Conservation (phyloP, 2,113 vertebrate species). For the Scophthalmus maximus region DNA sequence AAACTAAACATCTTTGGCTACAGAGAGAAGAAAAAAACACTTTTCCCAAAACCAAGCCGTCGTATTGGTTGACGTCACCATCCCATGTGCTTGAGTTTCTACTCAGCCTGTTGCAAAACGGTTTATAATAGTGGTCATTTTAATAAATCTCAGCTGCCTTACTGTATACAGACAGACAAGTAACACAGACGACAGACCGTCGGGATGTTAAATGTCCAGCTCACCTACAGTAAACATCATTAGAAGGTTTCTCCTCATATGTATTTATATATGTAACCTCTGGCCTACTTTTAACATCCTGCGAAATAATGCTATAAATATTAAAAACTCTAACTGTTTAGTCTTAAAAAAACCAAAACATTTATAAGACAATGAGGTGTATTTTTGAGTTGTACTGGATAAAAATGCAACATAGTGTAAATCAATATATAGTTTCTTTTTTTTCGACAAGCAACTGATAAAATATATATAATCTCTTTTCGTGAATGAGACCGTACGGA, state of each 20-base stretch:
- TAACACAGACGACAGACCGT: background rate
- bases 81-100: slow-evolving; percentile 1
- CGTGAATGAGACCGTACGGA: background rate
- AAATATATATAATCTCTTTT: slow-evolving; percentile 44
- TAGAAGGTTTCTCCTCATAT: slow-evolving; percentile 6
- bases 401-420: slow-evolving; percentile 36
- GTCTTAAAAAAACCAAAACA: slow-evolving; percentile 19
- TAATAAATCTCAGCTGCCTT: slow-evolving; percentile 66
- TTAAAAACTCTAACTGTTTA: slow-evolving; percentile 54
- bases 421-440: slow-evolving; percentile 47
- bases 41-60: slow-evolving; percentile 19
- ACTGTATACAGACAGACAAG: slow-evolving; percentile 19
- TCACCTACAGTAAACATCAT: too few species aligned
- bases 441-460: slow-evolving; percentile 29
- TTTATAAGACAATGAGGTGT: slow-evolving; percentile 51
- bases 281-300: slow-evolving; percentile 32
- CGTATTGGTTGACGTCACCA: too few species aligned
- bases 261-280: slow-evolving; percentile 12
- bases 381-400: slow-evolving; percentile 21
- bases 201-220: too few species aligned
- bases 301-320: slow-evolving; percentile 27
- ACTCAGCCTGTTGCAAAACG: background rate
- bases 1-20: slow-evolving; percentile 62
- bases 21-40: slow-evolving; percentile 36
- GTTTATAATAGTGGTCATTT: slow-evolving; percentile 42